Evolutionary conservation across 2,113 vertebrate genomes (phyloP), one percentile per base, ranked within the genome.

Genomic region (Amblyornis subalaris): DNA sequence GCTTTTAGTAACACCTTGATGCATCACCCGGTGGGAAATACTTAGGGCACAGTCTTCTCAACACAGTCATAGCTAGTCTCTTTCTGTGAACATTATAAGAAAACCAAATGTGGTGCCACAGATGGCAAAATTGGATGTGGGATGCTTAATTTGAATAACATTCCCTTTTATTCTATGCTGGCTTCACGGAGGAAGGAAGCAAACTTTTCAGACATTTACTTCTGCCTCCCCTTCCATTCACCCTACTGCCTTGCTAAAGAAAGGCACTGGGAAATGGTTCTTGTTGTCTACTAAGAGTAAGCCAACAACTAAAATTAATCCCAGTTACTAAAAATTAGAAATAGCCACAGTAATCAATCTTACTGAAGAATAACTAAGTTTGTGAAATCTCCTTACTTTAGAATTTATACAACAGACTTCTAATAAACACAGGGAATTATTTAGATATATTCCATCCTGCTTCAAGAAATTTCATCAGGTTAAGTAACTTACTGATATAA

Each of bases 1-100:
- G 31, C 26, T 89, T 89, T 91, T 89, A 80, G 88, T 95, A 95
- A 94, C 81, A 93, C 47, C 69, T 81, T 70, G 33, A 65, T 66
- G 40, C 31, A 66, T 53, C 64, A 57, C 57, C 80, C 90, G 18
- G 22, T 17, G 25, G 64, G 81, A 93, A 80, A 70, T 31, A 62
- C 72, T 86, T 53, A n/a, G 58, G 42, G 31, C 47, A 45, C 44
- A 65, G 74, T 74, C 60, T 80, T 93, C 84, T 86, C 60, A 70
- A 66, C 31, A 57, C 24, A 87, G 40, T 23, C 47, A 53, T 6
- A 65, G 47, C 33, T 51, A 82, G 31, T 70, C 5, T 75, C 51
- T 38, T 67, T 51, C 69, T 70, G 69, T 74, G 85, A 87, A 66
- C n/a, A 16, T n/a, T 87, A 53, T 25, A 62, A 61, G 62, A 73